Percentiles rank a stretch among this genome's conserved stretches.
phyloP scores from a whole-genome alignment of 2,113 vertebrate genomes.

The Prolemur simus region DNA sequence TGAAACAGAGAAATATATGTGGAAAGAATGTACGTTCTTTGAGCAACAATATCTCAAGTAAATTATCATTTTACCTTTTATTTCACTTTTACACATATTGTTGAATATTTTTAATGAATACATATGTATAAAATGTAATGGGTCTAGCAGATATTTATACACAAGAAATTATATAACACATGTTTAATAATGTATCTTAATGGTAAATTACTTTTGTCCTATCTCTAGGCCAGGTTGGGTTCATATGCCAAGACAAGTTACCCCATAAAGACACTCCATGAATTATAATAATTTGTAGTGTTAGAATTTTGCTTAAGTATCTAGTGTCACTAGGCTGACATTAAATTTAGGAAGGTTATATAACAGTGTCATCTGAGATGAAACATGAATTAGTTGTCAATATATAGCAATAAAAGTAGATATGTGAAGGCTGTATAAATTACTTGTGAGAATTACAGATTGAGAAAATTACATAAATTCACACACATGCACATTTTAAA shows the following conservation, averaged over 20 bases:
- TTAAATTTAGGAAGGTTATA: not conserved
- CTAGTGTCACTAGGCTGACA: not conserved
- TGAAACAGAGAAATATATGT: not conserved
- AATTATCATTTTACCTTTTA: not conserved
- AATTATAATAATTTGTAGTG: not conserved
- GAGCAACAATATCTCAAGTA: not conserved
- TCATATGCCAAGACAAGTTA: not conserved
- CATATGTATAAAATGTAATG: not conserved
- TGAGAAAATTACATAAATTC: not conserved
- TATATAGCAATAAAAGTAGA: not conserved
- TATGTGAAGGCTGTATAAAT: not conserved
- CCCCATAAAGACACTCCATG: rapidly evolving
- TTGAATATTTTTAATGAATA: not conserved
- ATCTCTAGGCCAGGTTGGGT: not conserved
- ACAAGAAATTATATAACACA: not conserved
- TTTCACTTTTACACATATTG: not conserved
- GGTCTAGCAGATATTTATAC: not conserved
- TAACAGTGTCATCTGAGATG: not conserved
- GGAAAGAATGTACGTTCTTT: not conserved
- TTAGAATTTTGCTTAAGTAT: not conserved
- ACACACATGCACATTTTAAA: not conserved
- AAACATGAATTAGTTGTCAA: not conserved
- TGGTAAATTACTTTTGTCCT: not conserved
- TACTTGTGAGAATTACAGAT: not conserved
- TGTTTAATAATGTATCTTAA: not conserved